Conservation (phyloP, 1,140 invertebrate genomes). For the Lanistes nyassanus region DNA sequence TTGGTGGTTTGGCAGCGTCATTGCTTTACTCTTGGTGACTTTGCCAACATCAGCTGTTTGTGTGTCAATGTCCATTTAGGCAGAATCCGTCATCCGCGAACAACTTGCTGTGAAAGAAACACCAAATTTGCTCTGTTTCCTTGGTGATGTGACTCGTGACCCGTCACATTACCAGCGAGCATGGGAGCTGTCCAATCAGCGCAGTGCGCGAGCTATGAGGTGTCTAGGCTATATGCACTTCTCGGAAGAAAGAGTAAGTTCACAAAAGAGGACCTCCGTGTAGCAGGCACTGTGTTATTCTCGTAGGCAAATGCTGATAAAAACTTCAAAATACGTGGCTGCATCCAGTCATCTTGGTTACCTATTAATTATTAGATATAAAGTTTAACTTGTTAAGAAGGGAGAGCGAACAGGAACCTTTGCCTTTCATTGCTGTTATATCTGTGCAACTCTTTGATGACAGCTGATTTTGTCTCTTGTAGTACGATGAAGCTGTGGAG, state of each 20-base stretch:
- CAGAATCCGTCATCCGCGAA: conserved; percentile 86
- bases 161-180: conserved; percentile 84
- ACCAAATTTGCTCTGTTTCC: conserved; percentile 86
- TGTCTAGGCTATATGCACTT: conserved; percentile 60
- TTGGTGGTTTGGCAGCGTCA: too few species aligned
- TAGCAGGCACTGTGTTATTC: neutral
- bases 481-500: conserved; percentile 59
- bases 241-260: conserved; percentile 51
- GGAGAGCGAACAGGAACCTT: too few species aligned
- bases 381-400: too few species aligned
- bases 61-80: conserved; percentile 72
- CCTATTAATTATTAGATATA: too few species aligned
- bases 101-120: conserved; percentile 84
- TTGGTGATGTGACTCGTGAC: conserved; percentile 84
- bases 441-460: too few species aligned
- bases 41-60: too few species aligned
- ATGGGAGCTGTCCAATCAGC: conserved; percentile 84
- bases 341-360: too few species aligned
- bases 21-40: too few species aligned
- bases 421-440: too few species aligned
- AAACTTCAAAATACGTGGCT: too few species aligned
- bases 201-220: conserved; percentile 55
- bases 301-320: too few species aligned
- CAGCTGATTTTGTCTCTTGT: conserved; percentile 32
- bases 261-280: neutral